phyloP scores from a whole-genome alignment of 30 jellyfish, hydroid and myxozoan genomes.

The Chironex yamaguchii region DNA sequence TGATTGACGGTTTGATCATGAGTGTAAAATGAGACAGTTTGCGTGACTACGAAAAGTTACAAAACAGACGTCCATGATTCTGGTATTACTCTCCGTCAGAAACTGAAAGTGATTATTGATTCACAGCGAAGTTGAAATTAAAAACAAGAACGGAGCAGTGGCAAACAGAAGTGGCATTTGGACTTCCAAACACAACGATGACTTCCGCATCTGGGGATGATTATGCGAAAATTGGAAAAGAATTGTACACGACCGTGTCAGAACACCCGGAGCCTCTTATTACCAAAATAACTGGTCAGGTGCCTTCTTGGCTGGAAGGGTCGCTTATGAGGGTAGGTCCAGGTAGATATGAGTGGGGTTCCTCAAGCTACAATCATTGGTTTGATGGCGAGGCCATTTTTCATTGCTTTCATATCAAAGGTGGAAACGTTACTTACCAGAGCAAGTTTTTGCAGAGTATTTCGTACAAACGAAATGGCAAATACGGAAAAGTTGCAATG shows the following conservation, averaged over 20 bases:
- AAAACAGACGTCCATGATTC: too few species aligned
- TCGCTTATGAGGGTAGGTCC: constrained; percentile 51
- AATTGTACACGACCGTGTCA: constrained; percentile 31
- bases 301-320: constrained; percentile 74
- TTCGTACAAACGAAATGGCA: constrained; percentile 28
- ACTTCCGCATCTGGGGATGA: too few species aligned
- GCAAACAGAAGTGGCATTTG: not conserved
- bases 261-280: constrained; percentile 38
- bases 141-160: not conserved
- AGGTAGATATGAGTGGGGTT: constrained; percentile 70
- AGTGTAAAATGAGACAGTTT: too few species aligned
- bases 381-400: constrained; percentile 55
- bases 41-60: too few species aligned
- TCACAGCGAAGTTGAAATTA: too few species aligned
- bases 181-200: not conserved
- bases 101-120: too few species aligned
- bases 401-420: constrained; percentile 29
- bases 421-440: constrained; percentile 49
- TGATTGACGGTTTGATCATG: too few species aligned
- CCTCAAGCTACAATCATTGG: constrained; percentile 51
- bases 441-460: constrained; percentile 59
- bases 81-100: too few species aligned
- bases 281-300: constrained; percentile 43
- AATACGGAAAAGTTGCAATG: constrained; percentile 40
- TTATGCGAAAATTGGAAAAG: constrained; percentile 58